phyloP scores from a whole-genome alignment of 2,113 vertebrate genomes.

The Cyanistes caeruleus region DNA sequence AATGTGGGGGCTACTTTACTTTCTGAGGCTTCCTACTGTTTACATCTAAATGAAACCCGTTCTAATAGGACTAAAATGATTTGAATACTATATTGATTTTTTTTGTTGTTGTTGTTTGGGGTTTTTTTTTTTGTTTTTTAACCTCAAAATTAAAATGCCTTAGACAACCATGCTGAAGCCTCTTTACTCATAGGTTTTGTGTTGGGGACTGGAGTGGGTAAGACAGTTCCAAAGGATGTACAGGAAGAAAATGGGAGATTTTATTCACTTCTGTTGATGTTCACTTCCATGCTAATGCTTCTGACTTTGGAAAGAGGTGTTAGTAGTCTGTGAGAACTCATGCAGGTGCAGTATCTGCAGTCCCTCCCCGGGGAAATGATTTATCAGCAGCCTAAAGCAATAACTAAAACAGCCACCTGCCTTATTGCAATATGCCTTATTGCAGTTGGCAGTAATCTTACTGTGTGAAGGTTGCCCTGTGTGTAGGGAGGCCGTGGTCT shows the following conservation, averaged over 20 bases:
- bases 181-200: not conserved
- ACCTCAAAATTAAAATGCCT: not conserved
- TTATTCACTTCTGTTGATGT: not conserved
- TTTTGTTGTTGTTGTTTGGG: not conserved
- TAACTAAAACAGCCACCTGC: not conserved
- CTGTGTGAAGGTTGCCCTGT: not conserved
- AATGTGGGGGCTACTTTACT: accelerated
- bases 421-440: not conserved
- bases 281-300: not conserved
- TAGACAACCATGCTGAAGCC: not conserved
- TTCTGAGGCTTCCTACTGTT: not conserved
- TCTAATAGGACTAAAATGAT: not conserved
- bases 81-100: not conserved
- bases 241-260: not conserved
- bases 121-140: not conserved
- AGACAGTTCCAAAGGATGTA: not conserved
- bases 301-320: not conserved
- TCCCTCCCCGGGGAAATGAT: not conserved
- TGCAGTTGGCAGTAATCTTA: not conserved
- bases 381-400: constrained; percentile 3
- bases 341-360: not conserved
- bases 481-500: not conserved
- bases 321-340: not conserved
- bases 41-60: not conserved
- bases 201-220: not conserved